Conservation (phyloP, 1,140 invertebrate genomes). For the Drosophila tropicalis region DNA sequence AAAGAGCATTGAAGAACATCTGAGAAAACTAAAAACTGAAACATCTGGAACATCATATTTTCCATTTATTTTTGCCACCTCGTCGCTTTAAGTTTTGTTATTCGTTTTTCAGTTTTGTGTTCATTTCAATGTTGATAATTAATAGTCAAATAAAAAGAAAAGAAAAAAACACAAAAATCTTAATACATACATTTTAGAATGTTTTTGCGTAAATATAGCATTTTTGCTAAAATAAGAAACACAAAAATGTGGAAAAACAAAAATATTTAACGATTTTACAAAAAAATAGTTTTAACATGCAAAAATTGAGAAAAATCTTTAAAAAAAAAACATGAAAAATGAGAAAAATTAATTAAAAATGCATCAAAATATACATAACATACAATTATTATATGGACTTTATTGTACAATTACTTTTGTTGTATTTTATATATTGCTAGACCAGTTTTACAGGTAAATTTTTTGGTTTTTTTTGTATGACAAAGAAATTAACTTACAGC, state of each 20-base stretch:
- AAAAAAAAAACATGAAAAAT: slow-evolving; percentile 29
- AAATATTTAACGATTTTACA: slow-evolving; percentile 65
- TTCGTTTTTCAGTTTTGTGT: slow-evolving; percentile 22
- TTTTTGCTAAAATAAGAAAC: slow-evolving; percentile 56
- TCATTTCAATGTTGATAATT: slow-evolving; percentile 52
- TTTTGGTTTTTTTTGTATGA: neutral
- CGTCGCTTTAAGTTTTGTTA: neutral
- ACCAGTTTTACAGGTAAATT: slow-evolving; percentile 10
- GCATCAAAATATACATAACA: slow-evolving; percentile 60
- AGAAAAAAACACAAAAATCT: slow-evolving; percentile 35
- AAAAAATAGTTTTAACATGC: slow-evolving; percentile 64
- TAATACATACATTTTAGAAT: slow-evolving; percentile 58
- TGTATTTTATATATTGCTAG: neutral
- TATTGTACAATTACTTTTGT: slow-evolving; percentile 22
- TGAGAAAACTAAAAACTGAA: neutral
- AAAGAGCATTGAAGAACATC: neutral
- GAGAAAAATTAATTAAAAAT: slow-evolving; percentile 33
- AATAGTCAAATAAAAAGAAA: slow-evolving; percentile 55
- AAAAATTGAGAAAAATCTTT: slow-evolving; percentile 57
- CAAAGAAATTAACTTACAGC: slow-evolving; percentile 1
- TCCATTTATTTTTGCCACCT: slow-evolving; percentile 1
- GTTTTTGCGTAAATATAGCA: slow-evolving; percentile 71
- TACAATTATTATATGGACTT: slow-evolving; percentile 48
- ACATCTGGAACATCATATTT: neutral
- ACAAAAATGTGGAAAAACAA: slow-evolving; percentile 8